phyloP scores from a whole-genome alignment of 2,113 vertebrate genomes.

The Piprites chloris region DNA sequence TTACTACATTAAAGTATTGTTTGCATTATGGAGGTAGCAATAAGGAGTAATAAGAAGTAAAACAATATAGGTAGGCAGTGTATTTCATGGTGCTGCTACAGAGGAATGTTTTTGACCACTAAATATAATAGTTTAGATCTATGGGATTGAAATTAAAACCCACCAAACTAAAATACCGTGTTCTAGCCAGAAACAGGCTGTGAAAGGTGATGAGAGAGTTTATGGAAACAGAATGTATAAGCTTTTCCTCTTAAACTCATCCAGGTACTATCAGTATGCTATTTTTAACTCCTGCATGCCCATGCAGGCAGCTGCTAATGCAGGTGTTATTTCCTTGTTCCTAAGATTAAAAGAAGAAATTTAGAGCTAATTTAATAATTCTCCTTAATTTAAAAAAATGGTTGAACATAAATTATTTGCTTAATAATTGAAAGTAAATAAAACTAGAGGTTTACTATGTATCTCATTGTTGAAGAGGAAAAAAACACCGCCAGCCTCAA shows the following conservation, averaged over 20 bases:
- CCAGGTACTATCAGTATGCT: background rate
- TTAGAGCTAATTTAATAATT: background rate
- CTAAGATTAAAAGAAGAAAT: background rate
- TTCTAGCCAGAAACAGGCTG: background rate
- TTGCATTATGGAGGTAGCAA: fast-evolving
- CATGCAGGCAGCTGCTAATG: background rate
- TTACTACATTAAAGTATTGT: background rate
- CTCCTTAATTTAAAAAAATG: background rate
- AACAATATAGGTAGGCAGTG: background rate
- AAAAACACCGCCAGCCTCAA: background rate
- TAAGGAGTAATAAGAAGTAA: background rate
- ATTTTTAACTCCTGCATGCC: background rate
- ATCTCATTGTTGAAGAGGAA: background rate
- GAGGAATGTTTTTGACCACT: background rate
- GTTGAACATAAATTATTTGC: background rate
- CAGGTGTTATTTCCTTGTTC: background rate
- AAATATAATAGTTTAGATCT: background rate
- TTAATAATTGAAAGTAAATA: background rate
- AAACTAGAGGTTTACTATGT: background rate
- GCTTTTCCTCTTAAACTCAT: background rate
- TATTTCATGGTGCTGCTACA: background rate
- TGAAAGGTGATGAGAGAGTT: background rate
- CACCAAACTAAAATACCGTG: no score
- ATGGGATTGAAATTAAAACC: background rate
- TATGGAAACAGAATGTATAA: background rate